Evolutionary conservation across 2,797 vertebrate species (phyloP).

Genomic region (Podargus strigoides): DNA sequence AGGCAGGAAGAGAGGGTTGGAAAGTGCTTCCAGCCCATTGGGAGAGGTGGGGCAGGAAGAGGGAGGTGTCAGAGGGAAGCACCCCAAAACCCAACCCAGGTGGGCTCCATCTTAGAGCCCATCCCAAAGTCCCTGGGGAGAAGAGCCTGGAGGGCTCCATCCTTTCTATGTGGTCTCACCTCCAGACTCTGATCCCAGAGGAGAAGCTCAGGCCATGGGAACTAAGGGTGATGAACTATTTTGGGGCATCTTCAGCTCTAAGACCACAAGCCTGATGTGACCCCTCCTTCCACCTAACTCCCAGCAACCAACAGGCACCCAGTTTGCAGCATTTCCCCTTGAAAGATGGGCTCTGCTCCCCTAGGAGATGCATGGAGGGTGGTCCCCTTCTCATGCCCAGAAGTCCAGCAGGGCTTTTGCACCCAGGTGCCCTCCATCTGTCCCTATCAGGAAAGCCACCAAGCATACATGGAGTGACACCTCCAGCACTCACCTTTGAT

Average conservation of each 20-base stretch:
- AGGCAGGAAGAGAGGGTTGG: neutral
- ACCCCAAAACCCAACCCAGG: neutral
- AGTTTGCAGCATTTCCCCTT: neutral
- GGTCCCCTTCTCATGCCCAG: neutral
- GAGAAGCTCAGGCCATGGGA: neutral
- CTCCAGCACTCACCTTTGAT: constrained; percentile 80
- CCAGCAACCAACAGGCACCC: neutral
- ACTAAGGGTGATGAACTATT: neutral
- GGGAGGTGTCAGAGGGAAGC: neutral
- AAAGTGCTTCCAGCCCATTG: neutral
- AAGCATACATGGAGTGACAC: neutral
- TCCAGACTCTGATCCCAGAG: neutral
- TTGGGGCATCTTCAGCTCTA: neutral
- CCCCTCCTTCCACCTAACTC: too few relatives aligned
- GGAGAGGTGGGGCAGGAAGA: neutral
- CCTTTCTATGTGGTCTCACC: neutral
- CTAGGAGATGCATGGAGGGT: neutral
- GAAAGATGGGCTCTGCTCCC: neutral
- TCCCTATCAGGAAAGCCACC: neutral
- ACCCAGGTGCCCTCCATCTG: neutral
- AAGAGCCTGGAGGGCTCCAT: neutral
- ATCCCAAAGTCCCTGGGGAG: neutral
- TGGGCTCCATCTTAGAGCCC: neutral
- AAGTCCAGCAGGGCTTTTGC: neutral
- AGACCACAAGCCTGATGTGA: neutral